Conservation (phyloP, 2,113 vertebrate species). For the Ahaetulla prasina region DNA sequence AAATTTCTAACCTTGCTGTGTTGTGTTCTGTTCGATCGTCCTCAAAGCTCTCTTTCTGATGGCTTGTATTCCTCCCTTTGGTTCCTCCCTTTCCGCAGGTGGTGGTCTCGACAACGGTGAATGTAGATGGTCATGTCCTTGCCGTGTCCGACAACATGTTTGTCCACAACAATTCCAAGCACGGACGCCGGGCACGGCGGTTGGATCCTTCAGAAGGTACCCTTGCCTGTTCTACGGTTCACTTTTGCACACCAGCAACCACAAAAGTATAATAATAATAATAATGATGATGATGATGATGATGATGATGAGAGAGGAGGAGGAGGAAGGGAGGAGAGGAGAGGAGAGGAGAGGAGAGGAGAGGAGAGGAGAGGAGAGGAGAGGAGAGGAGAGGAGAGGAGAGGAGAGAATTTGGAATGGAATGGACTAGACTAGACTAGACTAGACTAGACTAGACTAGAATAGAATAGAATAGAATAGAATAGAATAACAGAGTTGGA, state of each 20-base stretch:
- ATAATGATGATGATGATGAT: no score
- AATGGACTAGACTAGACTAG: no score
- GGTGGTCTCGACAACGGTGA: conserved; percentile 91
- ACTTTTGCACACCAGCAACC: background rate
- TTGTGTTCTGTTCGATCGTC: background rate
- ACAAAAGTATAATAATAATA: background rate
- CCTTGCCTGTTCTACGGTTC: background rate
- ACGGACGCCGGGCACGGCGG: conserved; percentile 86
- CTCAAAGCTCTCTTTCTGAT: background rate
- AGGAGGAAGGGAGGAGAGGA: no score
- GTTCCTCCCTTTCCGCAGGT: conserved; percentile 66
- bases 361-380: no score
- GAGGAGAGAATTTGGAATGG: no score
- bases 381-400: no score
- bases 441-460: no score
- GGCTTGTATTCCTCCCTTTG: background rate
- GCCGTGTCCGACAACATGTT: conserved; percentile 96
- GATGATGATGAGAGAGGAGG: no score
- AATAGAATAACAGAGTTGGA: no score
- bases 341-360: no score
- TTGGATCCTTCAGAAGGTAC: conserved; percentile 93
- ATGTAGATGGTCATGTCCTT: conserved; percentile 90
- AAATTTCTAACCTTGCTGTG: background rate
- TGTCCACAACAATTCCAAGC: conserved; percentile 97
- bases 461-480: no score